These are phyloP conservation scores for Neosilurus mollespiculum DNA, from an alignment of 2,797 vertebrate species.

Conservation along the genomic window DNA sequence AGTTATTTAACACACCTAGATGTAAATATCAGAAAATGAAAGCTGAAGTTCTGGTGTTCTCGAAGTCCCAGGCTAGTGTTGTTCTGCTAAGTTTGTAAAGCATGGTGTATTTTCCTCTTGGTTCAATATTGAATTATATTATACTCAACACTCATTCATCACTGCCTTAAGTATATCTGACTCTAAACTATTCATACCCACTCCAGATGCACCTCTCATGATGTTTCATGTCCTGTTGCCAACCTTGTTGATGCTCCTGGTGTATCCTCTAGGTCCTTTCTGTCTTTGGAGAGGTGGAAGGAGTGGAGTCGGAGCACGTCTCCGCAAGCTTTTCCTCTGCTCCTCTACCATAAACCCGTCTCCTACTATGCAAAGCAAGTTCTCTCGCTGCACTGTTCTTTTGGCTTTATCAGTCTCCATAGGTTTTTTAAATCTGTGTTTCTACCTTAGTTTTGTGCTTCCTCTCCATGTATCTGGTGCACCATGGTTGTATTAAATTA, in stretches of 20 bases:
- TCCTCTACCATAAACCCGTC: constrained; percentile 85
- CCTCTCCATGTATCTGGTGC: constrained; percentile 14
- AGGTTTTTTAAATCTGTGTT: not conserved
- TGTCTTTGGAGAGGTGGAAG: constrained; percentile 83
- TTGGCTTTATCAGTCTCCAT: constrained; percentile 31
- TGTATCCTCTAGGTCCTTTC: constrained; percentile 90
- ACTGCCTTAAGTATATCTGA: not conserved
- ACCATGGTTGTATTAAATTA: constrained; percentile 8
- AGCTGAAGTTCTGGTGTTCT: not conserved
- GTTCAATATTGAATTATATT: not conserved
- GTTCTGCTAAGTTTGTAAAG: not conserved
- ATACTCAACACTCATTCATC: not conserved
- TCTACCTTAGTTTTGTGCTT: constrained; percentile 3
- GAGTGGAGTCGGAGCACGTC: constrained; percentile 87
- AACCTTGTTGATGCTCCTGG: constrained; percentile 67
- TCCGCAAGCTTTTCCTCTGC: constrained; percentile 91
- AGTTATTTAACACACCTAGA: not conserved
- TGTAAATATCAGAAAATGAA: not conserved
- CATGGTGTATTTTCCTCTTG: not conserved
- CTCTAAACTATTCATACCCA: constrained; percentile 11
- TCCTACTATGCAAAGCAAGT: constrained; percentile 94
- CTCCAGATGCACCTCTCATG: constrained; percentile 18
- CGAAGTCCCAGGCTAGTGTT: not conserved
- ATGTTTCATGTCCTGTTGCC: constrained; percentile 57
- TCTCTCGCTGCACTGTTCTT: constrained; percentile 37